Evolutionary conservation across 2,888 invertebrate genomes (phyloP), one percentile per base, ranked within the genome.

Genomic region (Ferrisia virgata): DNA sequence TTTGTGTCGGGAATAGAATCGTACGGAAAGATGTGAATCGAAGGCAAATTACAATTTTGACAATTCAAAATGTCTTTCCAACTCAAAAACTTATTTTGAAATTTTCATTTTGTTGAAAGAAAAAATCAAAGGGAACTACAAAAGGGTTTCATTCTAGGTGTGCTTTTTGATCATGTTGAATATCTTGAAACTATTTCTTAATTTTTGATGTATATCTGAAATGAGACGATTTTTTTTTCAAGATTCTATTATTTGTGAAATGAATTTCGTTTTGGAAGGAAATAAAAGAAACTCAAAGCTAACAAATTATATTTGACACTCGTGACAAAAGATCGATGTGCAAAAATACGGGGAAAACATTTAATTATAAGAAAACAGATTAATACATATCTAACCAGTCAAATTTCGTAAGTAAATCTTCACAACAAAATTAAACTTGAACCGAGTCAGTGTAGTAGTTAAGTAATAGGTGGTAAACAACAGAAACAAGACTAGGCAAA

Each of bases 1-100:
- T 90, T 90, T 86, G 79, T 84, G 0, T 79, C 84, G 0, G 84
- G 79, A 36, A 84, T 84, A 22, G 78, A 84, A 84, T 31, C 82
- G 3, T 64, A 64, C 15, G 64, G 64, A 28, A 64, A 64, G 28
- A 15, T 31, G 18, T 64, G 22, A 53, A 53, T 53, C 53, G 2
- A 53, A 5, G 9, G 18, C 1, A 4, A 8, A n/a, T n/a, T 6
- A 1, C 22, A 2, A 53, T 22, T 3, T 53, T 5, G 47, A 53
- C 22, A n/a, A 4, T 2, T n/a, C 9, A 4, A 8, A 53, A 22
- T 22, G 8, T 53, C 2, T 6, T 22, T 22, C 0, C 53, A 2
- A 22, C 9, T 53, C 1, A 2, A 11, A 53, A 1, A 8, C n/a
- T 53, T 6, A 8, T 22, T 22, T 53, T 53, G 53, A 11, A 8